Conservation (phyloP, 1,140 invertebrate genomes). For the Thaumatotibia leucotreta region DNA sequence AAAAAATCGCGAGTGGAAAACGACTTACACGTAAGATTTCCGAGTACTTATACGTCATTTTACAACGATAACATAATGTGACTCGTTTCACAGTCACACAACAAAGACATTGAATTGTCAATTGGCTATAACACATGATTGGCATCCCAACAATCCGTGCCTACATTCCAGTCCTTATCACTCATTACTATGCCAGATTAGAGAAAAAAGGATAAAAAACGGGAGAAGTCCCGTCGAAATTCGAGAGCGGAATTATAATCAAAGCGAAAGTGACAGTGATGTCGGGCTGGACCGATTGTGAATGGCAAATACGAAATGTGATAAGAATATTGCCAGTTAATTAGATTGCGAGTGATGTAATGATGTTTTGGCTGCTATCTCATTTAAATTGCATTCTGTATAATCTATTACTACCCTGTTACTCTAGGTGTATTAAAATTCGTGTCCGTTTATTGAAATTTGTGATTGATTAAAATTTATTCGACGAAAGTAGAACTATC, state of each 20-base stretch:
- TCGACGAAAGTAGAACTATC: too few species aligned
- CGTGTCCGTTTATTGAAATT: too few species aligned
- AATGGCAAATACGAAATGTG: not conserved
- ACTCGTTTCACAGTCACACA: conserved; percentile 8
- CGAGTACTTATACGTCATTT: not conserved
- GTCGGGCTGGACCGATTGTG: not conserved
- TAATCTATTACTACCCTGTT: too few species aligned
- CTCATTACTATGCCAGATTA: not conserved
- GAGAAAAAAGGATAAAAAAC: not conserved
- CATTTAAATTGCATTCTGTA: not conserved
- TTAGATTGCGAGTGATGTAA: not conserved
- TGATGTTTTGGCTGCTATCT: not conserved
- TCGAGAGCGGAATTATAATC: not conserved
- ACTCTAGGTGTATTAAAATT: not conserved
- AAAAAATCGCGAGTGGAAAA: not conserved
- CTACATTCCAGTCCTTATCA: not conserved
- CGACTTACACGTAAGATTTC: not conserved
- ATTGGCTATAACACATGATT: not conserved
- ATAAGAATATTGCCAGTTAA: not conserved
- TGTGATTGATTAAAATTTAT: too few species aligned
- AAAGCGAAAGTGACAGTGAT: not conserved
- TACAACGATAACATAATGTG: not conserved
- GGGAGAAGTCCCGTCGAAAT: not conserved
- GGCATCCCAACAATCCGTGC: not conserved
- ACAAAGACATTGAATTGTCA: conserved; percentile 13